Percentiles rank a stretch among this genome's conserved stretches.
Evolutionary conservation across 2,888 invertebrate genomes (phyloP).

Genomic region (Galerucella calmariensis): DNA sequence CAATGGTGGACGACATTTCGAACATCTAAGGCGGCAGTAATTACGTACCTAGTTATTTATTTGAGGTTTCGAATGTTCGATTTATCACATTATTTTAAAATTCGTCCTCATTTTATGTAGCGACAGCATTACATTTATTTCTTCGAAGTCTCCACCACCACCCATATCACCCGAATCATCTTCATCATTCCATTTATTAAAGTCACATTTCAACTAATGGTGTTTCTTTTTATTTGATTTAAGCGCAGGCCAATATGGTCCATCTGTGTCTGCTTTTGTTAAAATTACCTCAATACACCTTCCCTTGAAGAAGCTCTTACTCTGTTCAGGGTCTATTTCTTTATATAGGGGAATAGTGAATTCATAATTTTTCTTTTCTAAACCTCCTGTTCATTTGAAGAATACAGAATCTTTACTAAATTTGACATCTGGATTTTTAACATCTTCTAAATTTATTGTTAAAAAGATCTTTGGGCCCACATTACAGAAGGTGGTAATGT

Average conservation of each 20-base stretch:
- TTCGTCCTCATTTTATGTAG: no score
- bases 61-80: no score
- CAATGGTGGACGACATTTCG: no score
- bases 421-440: slow-evolving; percentile 85
- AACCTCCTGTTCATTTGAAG: slow-evolving; percentile 88
- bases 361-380: slow-evolving; percentile 87
- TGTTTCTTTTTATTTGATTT: slow-evolving; percentile 88
- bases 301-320: slow-evolving; percentile 76
- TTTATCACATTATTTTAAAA: no score
- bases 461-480: slow-evolving; percentile 94
- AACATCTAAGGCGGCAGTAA: no score
- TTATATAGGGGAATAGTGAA: slow-evolving; percentile 86
- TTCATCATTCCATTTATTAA: slow-evolving; percentile 98
- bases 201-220: slow-evolving; percentile 97
- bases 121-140: slow-evolving; percentile 64
- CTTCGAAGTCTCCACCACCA: slow-evolving; percentile 71
- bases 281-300: slow-evolving; percentile 81
- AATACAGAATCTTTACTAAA: slow-evolving; percentile 78
- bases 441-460: slow-evolving; percentile 91
- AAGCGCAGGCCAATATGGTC: slow-evolving; percentile 88
- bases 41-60: no score
- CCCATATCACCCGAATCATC: slow-evolving; percentile 85
- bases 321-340: slow-evolving; percentile 84
- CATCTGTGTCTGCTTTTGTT: slow-evolving; percentile 73
- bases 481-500: slow-evolving; percentile 82